These are phyloP conservation scores for Clytia hemisphaerica DNA, from an alignment of 30 jellyfish, hydroid and myxozoan genomes.

Conservation along the genomic window DNA sequence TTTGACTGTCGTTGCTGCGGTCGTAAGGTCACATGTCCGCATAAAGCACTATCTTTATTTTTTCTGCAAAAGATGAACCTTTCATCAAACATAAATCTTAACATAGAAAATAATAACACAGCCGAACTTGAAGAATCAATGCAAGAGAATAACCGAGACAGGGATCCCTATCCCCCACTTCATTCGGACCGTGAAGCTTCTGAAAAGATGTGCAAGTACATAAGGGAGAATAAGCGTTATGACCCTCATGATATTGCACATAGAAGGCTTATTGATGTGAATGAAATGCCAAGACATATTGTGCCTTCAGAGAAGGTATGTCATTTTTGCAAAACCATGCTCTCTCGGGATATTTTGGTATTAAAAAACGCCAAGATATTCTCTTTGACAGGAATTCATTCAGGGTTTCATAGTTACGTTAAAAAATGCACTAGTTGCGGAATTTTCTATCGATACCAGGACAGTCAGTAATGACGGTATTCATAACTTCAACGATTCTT, in stretches of 20 bases:
- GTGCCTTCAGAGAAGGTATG: conserved; percentile 10
- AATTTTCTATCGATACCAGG: conserved; percentile 43
- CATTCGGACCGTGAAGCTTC: no score
- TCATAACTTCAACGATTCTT: conserved; percentile 38
- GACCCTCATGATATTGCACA: no score
- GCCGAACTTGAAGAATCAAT: not conserved
- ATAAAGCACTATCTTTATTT: conserved; percentile 26
- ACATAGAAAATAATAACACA: not conserved
- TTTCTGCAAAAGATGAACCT: conserved; percentile 12
- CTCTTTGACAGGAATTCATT: conserved; percentile 7
- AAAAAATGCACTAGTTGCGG: conserved; percentile 25
- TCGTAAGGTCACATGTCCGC: not conserved
- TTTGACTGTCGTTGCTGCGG: conserved; percentile 16
- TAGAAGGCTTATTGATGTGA: not conserved
- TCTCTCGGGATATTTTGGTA: not conserved
- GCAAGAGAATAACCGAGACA: not conserved
- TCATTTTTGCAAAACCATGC: not conserved
- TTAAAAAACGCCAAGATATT: not conserved
- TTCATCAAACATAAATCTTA: not conserved
- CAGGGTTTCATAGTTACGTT: conserved; percentile 18
- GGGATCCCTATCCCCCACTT: no score
- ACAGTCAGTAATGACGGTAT: conserved; percentile 26
- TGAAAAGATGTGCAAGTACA: conserved; percentile 20
- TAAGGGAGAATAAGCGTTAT: not conserved
- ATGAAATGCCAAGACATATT: not conserved